Evolutionary conservation across 1,140 invertebrate genomes (phyloP).

Genomic region (Halesus radiatus): DNA sequence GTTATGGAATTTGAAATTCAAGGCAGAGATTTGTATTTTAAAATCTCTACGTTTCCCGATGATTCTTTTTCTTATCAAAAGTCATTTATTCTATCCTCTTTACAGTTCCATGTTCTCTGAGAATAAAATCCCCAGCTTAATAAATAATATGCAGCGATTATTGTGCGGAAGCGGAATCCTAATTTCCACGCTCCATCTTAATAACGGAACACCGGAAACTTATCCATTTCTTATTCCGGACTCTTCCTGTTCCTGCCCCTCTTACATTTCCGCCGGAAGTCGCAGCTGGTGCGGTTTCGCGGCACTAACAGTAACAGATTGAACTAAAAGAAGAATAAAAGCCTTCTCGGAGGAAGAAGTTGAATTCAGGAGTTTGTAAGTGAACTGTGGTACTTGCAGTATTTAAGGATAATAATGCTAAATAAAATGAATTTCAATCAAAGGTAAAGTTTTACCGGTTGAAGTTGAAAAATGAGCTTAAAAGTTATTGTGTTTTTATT

Average conservation of each 20-base stretch:
- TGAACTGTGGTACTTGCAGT: neutral
- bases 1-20: no score
- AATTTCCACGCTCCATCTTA: constrained; percentile 7
- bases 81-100: no score
- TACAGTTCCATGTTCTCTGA: no score
- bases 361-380: neutral
- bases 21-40: no score
- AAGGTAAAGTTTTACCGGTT: no score
- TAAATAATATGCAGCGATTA: constrained; percentile 18
- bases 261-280: constrained; percentile 12
- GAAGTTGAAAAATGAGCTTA: no score
- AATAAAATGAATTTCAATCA: neutral
- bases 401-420: constrained; percentile 30
- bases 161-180: constrained; percentile 13
- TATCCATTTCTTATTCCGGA: constrained; percentile 37
- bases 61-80: no score
- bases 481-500: no score
- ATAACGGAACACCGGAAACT: constrained; percentile 26
- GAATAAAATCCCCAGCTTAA: no score
- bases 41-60: no score
- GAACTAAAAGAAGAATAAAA: constrained; percentile 15
- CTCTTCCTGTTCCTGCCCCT: neutral
- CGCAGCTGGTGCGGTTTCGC: constrained; percentile 30
- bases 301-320: constrained; percentile 16
- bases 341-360: neutral